Evolutionary conservation across 2,888 invertebrate species (phyloP), one percentile per base, ranked within the genome.

Genomic region (Coleophora flavipennella): DNA sequence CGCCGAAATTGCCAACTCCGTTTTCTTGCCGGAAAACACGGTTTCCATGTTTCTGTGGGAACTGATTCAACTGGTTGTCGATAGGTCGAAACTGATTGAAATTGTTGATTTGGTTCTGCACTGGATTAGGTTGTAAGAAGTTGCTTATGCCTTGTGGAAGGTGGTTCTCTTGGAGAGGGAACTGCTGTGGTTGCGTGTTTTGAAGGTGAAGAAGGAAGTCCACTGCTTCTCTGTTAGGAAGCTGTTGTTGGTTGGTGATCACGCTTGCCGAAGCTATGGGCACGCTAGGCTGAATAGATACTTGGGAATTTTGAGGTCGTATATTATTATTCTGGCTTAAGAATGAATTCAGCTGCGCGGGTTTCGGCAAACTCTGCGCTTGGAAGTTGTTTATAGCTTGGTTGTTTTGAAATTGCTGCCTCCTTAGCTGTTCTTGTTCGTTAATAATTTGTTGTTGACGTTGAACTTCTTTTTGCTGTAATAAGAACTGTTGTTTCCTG

Each of bases 1-100:
- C 57, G 4, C 90, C 90, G 43, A 90, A 88, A 58, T 92, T 92
- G 2, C 90, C 90, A 1, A 87, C 87, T 8, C 77, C 79, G 43
- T 65, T 77, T 40, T 89, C 89, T 52, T 89, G 88, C 8, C 89
- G 78, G 56, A 88, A 84, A 33, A 86, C 73, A 35, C 87, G 70
- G 40, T 75, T 75, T 26, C 67, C 71, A 51, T 80, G 78, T 48
- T 75, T 79, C 37, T 61, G 65, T 35, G 60, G 64, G 36, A 60
- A 68, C 36, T 62, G 66, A n/a, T 80, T 73, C 36, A 60, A 68
- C 36, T 62, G 66, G n/a, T 80, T 73, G 35, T 59, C 59, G 8
- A 51, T 35, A 13, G 59, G 51, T 51, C 67, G 65, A 38, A 72
- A 49, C 53, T 72, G 77, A 53, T 78, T 79, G 33, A 71, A 66